Evolutionary conservation across 1,140 invertebrate species (phyloP).

Genomic region (Monomorium pharaonis): DNA sequence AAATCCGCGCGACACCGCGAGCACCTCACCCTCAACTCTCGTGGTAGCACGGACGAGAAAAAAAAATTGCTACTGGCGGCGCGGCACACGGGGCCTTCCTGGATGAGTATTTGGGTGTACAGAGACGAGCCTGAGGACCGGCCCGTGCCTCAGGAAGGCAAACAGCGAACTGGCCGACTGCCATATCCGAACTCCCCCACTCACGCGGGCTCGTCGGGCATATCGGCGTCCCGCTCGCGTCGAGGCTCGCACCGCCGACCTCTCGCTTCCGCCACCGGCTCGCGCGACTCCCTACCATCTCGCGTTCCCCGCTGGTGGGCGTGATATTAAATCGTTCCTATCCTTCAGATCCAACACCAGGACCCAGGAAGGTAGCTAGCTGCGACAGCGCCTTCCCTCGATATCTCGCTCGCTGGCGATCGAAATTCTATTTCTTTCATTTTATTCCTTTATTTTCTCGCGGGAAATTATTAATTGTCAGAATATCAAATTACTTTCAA

Average conservation of each 20-base stretch:
- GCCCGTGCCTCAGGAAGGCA: constrained; percentile 83
- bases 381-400: neutral
- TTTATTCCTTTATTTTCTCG: neutral
- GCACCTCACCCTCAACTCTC: constrained; percentile 57
- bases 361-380: constrained; percentile 63
- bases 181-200: constrained; percentile 82
- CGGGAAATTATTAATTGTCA: neutral
- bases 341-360: constrained; percentile 59
- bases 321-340: constrained; percentile 83
- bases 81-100: constrained; percentile 38
- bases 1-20: constrained; percentile 69
- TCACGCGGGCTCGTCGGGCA: constrained; percentile 41
- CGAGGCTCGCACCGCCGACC: constrained; percentile 17
- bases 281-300: constrained; percentile 51
- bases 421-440: neutral
- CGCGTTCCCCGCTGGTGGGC: constrained; percentile 76
- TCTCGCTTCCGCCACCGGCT: constrained; percentile 52
- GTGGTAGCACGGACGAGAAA: constrained; percentile 10
- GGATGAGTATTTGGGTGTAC: constrained; percentile 44
- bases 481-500: neutral
- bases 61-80: constrained; percentile 9
- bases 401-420: neutral
- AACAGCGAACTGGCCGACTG: constrained; percentile 84
- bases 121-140: constrained; percentile 64
- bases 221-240: constrained; percentile 57